These are phyloP conservation scores for Epiblema foenella DNA, from an alignment of 2,888 invertebrate species.

Conservation along the genomic window DNA sequence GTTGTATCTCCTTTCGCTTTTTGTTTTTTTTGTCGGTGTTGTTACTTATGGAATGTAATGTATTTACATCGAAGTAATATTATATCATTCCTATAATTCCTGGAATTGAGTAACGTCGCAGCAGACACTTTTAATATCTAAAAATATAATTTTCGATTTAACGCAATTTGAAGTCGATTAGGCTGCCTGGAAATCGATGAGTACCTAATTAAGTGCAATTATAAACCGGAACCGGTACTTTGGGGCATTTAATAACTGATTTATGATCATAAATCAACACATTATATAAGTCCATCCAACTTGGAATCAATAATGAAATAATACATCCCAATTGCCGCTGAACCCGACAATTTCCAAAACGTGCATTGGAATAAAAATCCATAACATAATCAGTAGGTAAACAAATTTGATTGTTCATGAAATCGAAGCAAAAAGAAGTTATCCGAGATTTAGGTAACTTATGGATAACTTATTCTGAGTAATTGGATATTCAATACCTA, in stretches of 20 bases:
- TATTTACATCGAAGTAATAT: not conserved
- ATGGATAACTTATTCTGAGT: slow-evolving; percentile 18
- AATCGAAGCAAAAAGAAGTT: slow-evolving; percentile 4
- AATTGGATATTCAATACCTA: slow-evolving; percentile 34
- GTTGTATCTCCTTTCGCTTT: not conserved
- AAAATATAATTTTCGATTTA: not conserved
- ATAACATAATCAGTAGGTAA: not conserved
- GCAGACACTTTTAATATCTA: slow-evolving; percentile 2
- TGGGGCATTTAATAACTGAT: slow-evolving; percentile 18
- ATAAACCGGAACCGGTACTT: slow-evolving; percentile 2
- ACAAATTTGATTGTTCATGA: not conserved
- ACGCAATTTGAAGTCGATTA: slow-evolving; percentile 11
- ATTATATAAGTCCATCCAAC: not conserved
- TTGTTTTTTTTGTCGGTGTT: not conserved
- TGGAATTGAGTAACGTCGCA: not conserved
- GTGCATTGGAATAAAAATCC: not conserved
- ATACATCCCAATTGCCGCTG: not conserved
- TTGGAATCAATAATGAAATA: not conserved
- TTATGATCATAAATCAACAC: slow-evolving; percentile 8
- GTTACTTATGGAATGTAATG: not conserved
- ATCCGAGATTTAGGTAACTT: slow-evolving; percentile 6
- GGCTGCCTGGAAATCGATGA: not conserved
- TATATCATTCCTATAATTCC: not conserved
- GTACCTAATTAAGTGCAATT: slow-evolving; percentile 17
- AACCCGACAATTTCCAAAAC: not conserved